Percentiles rank a stretch among this genome's conserved stretches.
phyloP scores from a whole-genome alignment of 2,113 vertebrate genomes.

The Megatriorchis doriae region DNA sequence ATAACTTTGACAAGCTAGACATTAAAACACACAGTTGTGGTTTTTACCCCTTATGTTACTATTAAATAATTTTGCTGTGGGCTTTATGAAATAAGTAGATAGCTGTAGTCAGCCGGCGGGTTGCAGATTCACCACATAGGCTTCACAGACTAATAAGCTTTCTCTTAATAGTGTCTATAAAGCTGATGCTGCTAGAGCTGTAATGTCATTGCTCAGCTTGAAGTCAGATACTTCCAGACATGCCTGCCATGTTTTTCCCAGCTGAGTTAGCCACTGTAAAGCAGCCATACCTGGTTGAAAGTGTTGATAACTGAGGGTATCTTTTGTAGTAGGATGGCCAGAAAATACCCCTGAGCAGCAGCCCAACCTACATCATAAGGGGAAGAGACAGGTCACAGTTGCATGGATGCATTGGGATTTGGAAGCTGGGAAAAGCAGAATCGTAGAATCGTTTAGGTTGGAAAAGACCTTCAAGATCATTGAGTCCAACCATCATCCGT shows the following conservation, averaged over 20 bases:
- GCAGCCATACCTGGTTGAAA: background rate
- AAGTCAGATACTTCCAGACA: background rate
- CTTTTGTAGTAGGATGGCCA: background rate
- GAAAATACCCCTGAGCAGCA: background rate
- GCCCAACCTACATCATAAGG: fast-evolving
- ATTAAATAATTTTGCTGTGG: constrained; percentile 7
- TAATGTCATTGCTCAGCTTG: background rate
- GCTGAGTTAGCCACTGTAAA: background rate
- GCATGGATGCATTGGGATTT: fast-evolving
- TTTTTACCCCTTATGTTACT: background rate
- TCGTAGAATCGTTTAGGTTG: too few relatives aligned
- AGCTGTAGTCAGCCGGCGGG: background rate
- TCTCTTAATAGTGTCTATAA: constrained; percentile 2
- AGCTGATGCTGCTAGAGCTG: background rate
- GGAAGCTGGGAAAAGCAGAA: background rate
- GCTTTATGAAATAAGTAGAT: constrained; percentile 1
- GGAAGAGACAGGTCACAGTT: background rate
- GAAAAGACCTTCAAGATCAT: too few relatives aligned
- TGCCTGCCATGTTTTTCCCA: background rate
- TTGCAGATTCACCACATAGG: background rate
- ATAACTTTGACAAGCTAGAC: background rate
- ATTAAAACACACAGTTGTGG: background rate
- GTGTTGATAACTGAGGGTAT: background rate
- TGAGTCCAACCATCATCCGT: too few relatives aligned
- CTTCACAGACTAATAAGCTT: constrained; percentile 17